A percentile compares a stretch with the other conserved stretches of the same genome.
Evolutionary conservation across 2,888 invertebrate species (phyloP).

Genomic region (Dusona sp.): DNA sequence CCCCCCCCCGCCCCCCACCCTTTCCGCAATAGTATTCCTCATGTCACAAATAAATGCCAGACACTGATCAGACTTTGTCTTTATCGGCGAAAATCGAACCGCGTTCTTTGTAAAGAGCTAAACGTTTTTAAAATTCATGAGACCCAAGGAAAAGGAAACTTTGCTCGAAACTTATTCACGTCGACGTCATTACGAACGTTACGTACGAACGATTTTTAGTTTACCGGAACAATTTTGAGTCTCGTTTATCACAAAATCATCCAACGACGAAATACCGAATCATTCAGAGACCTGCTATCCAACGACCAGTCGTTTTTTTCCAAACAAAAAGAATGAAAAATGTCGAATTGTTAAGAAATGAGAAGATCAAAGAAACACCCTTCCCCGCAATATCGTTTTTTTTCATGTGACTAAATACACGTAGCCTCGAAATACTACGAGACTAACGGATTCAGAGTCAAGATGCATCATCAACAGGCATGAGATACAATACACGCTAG

Average conservation of each 20-base stretch:
- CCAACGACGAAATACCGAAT: neutral
- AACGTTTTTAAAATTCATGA: slow-evolving; percentile 4
- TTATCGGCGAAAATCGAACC: neutral
- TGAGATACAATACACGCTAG: slow-evolving; percentile 24
- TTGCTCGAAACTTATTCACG: neutral
- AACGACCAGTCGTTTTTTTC: neutral
- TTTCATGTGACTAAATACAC: neutral
- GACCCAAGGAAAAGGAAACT: neutral
- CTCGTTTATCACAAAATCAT: neutral
- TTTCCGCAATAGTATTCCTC: slow-evolving; percentile 48
- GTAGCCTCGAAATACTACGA: neutral
- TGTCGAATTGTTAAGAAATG: neutral
- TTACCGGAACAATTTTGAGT: too few relatives aligned
- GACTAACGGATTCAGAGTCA: slow-evolving; percentile 43
- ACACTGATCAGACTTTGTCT: neutral
- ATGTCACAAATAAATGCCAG: slow-evolving; percentile 12
- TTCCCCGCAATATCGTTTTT: neutral
- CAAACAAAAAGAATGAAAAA: neutral
- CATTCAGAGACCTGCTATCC: neutral
- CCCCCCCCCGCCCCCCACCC: slow-evolving; percentile 62
- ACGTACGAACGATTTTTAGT: neutral
- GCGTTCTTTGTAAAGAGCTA: neutral
- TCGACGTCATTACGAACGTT: neutral
- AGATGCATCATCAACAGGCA: slow-evolving; percentile 34
- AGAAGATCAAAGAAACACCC: neutral